phyloP scores from a whole-genome alignment of 2,888 invertebrate genomes.

The Amphipyra tragopoginis region DNA sequence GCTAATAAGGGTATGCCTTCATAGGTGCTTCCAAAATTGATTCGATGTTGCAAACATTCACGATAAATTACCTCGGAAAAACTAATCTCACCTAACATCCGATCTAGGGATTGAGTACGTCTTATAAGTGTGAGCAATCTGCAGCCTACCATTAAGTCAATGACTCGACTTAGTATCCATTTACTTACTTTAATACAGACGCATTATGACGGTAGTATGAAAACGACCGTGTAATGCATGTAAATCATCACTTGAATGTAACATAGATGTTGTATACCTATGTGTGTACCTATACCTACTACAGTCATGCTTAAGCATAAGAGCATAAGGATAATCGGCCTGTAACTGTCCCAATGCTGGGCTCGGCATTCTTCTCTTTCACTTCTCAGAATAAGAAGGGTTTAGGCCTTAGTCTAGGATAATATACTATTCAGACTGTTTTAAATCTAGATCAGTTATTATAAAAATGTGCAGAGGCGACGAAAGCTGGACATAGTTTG shows the following conservation, averaged over 20 bases:
- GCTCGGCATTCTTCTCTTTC: too few relatives aligned
- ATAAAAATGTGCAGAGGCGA: constrained; percentile 23
- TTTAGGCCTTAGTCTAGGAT: too few relatives aligned
- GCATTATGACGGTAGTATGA: constrained; percentile 41
- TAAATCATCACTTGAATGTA: constrained; percentile 3
- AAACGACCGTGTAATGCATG: constrained; percentile 32
- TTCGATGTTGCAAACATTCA: too few relatives aligned
- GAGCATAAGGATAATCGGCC: too few relatives aligned
- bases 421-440: constrained; percentile 26
- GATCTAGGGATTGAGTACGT: constrained; percentile 9
- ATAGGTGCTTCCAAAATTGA: too few relatives aligned
- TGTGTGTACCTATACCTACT: too few relatives aligned
- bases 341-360: too few relatives aligned
- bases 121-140: constrained; percentile 23
- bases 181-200: constrained; percentile 39
- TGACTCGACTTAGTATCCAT: constrained; percentile 35
- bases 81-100: constrained; percentile 13
- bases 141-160: constrained; percentile 30
- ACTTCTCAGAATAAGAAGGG: too few relatives aligned
- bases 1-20: too few relatives aligned
- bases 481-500: not conserved
- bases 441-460: constrained; percentile 19
- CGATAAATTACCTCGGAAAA: constrained; percentile 1
- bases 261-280: too few relatives aligned
- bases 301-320: too few relatives aligned